Percentiles rank a stretch among this genome's conserved stretches.
phyloP scores from a whole-genome alignment of 2,888 invertebrate genomes.

The Yponomeuta plumbellus region DNA sequence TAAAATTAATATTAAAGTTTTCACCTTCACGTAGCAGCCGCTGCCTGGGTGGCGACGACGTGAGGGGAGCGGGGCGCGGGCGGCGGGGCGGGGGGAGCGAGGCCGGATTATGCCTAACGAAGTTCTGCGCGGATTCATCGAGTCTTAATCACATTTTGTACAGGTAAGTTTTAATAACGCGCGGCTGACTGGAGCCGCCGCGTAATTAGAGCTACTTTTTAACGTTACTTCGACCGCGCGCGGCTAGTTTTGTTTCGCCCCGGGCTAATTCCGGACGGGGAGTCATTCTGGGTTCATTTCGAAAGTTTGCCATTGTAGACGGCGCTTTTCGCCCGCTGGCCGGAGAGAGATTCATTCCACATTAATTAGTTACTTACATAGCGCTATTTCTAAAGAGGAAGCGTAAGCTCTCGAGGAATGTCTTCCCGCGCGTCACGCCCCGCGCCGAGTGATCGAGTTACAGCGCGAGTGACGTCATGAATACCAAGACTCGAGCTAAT shows the following conservation, averaged over 20 bases:
- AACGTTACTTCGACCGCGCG: neutral
- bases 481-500: neutral
- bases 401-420: neutral
- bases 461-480: neutral
- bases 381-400: neutral
- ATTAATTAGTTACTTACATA: neutral
- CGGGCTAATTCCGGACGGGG: neutral
- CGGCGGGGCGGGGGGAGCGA: neutral
- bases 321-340: neutral
- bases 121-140: slow-evolving; percentile 8
- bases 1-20: neutral
- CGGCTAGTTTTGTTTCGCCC: neutral
- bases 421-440: neutral
- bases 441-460: neutral
- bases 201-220: neutral
- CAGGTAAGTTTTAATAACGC: slow-evolving; percentile 10
- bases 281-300: neutral
- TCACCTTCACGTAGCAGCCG: neutral
- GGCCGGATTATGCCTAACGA: neutral
- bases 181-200: slow-evolving; percentile 6
- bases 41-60: neutral
- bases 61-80: neutral
- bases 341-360: neutral
- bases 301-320: neutral
- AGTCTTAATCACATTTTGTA: slow-evolving; percentile 11